phyloP scores from a whole-genome alignment of 1,140 invertebrate species.

The Neodiprion virginianus region DNA sequence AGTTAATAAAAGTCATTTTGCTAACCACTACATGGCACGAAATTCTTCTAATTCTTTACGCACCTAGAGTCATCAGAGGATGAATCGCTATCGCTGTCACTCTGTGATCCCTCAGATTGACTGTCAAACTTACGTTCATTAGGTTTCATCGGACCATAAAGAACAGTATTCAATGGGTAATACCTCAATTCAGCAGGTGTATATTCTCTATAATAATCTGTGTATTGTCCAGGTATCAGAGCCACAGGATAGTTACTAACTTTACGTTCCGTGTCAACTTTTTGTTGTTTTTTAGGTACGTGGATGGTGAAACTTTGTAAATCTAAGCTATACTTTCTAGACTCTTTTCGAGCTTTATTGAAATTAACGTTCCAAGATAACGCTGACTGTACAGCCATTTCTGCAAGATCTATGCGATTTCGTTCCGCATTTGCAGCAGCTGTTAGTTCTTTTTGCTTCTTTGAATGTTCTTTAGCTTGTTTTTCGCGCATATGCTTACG shows the following conservation, averaged over 20 bases:
- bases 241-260: slow-evolving; percentile 87
- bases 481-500: slow-evolving; percentile 81
- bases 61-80: slow-evolving; percentile 67
- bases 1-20: slow-evolving; percentile 10
- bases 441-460: slow-evolving; percentile 70
- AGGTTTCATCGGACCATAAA: slow-evolving; percentile 75
- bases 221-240: slow-evolving; percentile 92
- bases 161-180: slow-evolving; percentile 90
- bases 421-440: slow-evolving; percentile 62
- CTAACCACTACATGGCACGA: neutral
- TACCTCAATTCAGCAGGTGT: slow-evolving; percentile 73
- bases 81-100: slow-evolving; percentile 65
- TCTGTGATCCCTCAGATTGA: slow-evolving; percentile 64
- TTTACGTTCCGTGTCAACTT: slow-evolving; percentile 61
- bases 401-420: slow-evolving; percentile 75
- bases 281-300: slow-evolving; percentile 66
- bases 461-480: slow-evolving; percentile 75
- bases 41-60: slow-evolving; percentile 23
- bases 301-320: slow-evolving; percentile 80
- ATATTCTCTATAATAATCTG: slow-evolving; percentile 79
- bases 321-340: slow-evolving; percentile 75
- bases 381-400: slow-evolving; percentile 86
- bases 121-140: slow-evolving; percentile 63
- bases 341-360: slow-evolving; percentile 77
- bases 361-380: slow-evolving; percentile 88